Base-by-base conservation (phyloP, 2,888 invertebrate species). In the Nymphalis polychloros region DNA sequence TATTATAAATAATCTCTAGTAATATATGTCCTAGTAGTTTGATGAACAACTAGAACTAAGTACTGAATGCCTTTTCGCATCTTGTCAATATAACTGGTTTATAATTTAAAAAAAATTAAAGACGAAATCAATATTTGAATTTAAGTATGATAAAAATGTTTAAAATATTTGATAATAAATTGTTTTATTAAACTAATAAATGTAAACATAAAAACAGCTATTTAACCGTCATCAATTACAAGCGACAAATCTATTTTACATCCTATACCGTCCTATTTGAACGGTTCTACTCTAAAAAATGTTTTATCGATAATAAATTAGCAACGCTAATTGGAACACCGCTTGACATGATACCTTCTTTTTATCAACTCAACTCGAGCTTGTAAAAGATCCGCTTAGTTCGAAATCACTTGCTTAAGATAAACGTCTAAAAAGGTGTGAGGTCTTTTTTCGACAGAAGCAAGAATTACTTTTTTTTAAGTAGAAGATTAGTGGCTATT, bases 271-370 rank as follows among this genome's bases (percentile, higher is more conserved):
- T 57, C 52, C 50, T 41, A 57, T 62, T 59, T 47, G 59, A 59
- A 47, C 35, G 48, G 46, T 47, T 57, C 41, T 13, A 63, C 16
- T 41, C 41, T 31, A 52, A 63, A 68, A 63, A 68, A 68, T 46
- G 59, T 68, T 63, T n/a, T 35, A 20, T 49, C 46, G 64, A 68
- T 65, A 71, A 75, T 73, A 73, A 72, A 76, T 74, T 73, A 64
- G 69, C 68, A 68, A 74, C 69, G 70, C 73, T 73, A 75, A 76
- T 76, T 73, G 70, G 73, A 69, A 59, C 70, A 68, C 71, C 74
- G 72, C 73, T 74, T 70, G 72, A 75, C 73, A 71, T 74, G 73
- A 75, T 86, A 84, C 85, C 80, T 84, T 80, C 57, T 81, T 66
- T 66, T 79, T 78, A 77, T 82, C 84, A 73, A 61, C 66, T 61